Evolutionary conservation across 2,113 vertebrate species (phyloP).

Genomic region (Gasterosteus aculeatus): DNA sequence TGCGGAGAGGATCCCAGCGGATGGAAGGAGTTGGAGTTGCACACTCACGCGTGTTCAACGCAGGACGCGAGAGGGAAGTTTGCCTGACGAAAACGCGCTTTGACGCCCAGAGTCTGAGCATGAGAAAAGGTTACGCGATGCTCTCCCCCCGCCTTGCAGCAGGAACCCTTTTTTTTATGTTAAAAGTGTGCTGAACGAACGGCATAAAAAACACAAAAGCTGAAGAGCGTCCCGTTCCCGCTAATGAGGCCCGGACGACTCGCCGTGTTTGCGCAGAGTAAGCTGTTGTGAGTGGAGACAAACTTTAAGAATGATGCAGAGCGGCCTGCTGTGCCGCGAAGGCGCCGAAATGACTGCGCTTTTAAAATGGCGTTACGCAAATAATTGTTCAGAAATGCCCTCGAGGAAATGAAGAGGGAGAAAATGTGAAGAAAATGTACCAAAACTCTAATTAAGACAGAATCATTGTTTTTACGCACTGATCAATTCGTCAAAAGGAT

Average conservation of each 20-base stretch:
- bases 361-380: too few relatives aligned
- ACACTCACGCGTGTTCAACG: not conserved
- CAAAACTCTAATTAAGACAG: not conserved
- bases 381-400: too few relatives aligned
- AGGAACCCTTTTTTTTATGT: conserved; percentile 16
- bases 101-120: conserved; percentile 26
- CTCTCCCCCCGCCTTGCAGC: conserved; percentile 27
- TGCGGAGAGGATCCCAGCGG: conserved; percentile 3
- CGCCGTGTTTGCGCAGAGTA: conserved; percentile 45
- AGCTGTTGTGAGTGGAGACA: conserved; percentile 22
- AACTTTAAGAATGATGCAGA: conserved; percentile 24
- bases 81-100: conserved; percentile 34
- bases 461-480: too few relatives aligned
- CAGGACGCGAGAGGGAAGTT: conserved; percentile 3
- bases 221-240: conserved; percentile 2
- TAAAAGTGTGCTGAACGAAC: not conserved
- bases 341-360: too few relatives aligned
- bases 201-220: conserved; percentile 21
- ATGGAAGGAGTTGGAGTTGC: not conserved
- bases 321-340: conserved; percentile 19
- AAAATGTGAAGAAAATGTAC: too few relatives aligned
- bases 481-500: too few relatives aligned
- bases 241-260: conserved; percentile 54
- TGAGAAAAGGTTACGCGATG: conserved; percentile 23
- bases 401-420: too few relatives aligned